phyloP scores from a whole-genome alignment of 1,140 invertebrate genomes.

The Sycophaga agraensis region DNA sequence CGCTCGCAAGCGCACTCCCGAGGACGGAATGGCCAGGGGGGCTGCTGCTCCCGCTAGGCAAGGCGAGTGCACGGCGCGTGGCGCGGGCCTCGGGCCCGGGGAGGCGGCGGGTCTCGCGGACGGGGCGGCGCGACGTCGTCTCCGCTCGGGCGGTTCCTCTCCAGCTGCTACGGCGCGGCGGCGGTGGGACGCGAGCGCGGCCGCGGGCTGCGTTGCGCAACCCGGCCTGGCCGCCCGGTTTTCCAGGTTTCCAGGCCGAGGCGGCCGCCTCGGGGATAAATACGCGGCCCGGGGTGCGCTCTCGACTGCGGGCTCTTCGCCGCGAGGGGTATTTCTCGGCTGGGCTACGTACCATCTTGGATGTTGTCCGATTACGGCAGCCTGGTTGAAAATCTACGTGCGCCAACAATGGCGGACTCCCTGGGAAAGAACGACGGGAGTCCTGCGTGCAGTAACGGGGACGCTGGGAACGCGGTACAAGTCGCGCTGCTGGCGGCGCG shows the following conservation, averaged over 20 bases:
- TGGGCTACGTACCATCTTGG: slow-evolving; percentile 76
- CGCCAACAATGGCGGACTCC: slow-evolving; percentile 82
- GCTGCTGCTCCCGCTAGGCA: too few relatives aligned
- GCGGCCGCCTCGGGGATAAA: slow-evolving; percentile 33
- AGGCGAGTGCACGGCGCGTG: too few relatives aligned
- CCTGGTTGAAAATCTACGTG: slow-evolving; percentile 71
- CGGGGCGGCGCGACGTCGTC: too few relatives aligned
- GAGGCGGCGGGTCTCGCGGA: too few relatives aligned
- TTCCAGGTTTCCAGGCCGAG: slow-evolving; percentile 30
- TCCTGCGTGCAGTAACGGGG: background rate
- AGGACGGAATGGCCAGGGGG: too few relatives aligned
- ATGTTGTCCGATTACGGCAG: slow-evolving; percentile 77
- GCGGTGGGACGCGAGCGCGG: too few relatives aligned
- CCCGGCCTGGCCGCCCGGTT: slow-evolving; percentile 42
- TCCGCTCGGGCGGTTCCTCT: too few relatives aligned
- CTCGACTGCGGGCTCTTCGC: too few relatives aligned
- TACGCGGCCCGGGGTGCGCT: background rate
- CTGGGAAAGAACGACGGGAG: slow-evolving; percentile 53
- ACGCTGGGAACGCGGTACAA: slow-evolving; percentile 1
- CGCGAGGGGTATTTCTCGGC: slow-evolving; percentile 38
- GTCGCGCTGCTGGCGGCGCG: slow-evolving; percentile 50
- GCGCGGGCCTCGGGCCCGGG: too few relatives aligned
- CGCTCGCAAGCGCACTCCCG: too few relatives aligned
- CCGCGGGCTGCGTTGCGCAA: too few relatives aligned
- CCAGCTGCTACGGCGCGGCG: too few relatives aligned